Evolutionary conservation across 2,113 vertebrate genomes (phyloP), one percentile per base, ranked within the genome.

Genomic region (Bolborhynchus lineola): DNA sequence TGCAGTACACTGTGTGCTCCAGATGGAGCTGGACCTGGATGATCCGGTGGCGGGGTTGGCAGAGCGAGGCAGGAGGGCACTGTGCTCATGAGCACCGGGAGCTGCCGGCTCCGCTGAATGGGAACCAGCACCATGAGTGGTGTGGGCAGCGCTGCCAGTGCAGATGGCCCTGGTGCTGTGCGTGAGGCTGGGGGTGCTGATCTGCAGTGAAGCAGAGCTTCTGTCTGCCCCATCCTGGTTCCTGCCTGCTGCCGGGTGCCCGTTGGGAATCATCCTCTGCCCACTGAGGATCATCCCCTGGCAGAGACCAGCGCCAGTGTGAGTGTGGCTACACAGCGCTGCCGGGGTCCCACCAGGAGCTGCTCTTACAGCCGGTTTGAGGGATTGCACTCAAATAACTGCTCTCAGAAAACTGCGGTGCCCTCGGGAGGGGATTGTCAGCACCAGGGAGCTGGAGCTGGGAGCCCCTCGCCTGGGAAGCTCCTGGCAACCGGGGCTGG

Each of bases 401-500:
- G 79, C 76, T 81, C 63, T 49, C 86, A 33, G 8, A 14, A 14
- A 57, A 8, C 82, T 55, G 59, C 2, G 0, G 11, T 69, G 44
- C 75, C 24, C 39, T 19, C 18, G 18, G 77, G 59, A 82, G 24
- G 42, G 79, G 75, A 71, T 39, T 39, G 44, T 65, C 78, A 42
- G 82, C 60, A 23, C 14, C 57, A 20, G 55, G 55, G 55, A 13
- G 19, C 33, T 7, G 41, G 75, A 50, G 77, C 84, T 60, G 44
- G 1, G 3, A 15, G 33, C 65, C 26, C 26, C 14, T 55, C 9
- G 16, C 19, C 15, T 18, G 57, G 9, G 11, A 47, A 55, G n/a
- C 62, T 67, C 33, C 35, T 23, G 5, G 9, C 3, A 12, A 29
- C 50, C 0, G 0, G 11, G 47, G 13, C 39, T 0, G 2, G 46